Evolutionary conservation across 2,113 vertebrate species (phyloP).

Genomic region (Todiramphus chloris): DNA sequence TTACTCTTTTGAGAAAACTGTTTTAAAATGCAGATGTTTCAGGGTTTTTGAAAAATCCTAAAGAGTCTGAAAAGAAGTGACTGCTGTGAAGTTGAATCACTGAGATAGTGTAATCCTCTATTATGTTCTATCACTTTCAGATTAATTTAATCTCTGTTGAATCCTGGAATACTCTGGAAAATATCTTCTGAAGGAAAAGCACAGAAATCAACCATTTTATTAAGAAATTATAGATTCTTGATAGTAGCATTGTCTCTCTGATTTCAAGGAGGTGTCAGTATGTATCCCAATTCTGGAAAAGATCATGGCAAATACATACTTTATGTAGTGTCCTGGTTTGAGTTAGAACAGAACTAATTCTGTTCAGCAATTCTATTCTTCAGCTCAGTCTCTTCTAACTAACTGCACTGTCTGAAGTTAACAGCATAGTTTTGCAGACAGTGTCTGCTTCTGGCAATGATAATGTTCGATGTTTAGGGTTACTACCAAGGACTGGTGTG

Average conservation of each 20-base stretch:
- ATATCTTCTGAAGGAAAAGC: neutral
- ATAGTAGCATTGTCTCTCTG: neutral
- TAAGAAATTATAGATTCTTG: neutral
- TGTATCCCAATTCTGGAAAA: neutral
- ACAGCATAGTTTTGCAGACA: no score
- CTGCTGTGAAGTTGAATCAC: neutral
- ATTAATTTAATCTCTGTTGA: conserved; percentile 7
- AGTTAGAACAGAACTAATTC: neutral
- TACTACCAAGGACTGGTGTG: no score
- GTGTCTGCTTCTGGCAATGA: neutral
- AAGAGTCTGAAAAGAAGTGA: neutral
- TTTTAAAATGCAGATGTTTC: neutral
- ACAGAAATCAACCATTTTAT: neutral
- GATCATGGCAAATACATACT: neutral
- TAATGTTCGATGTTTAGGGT: no score
- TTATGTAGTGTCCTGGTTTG: neutral
- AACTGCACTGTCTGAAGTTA: neutral
- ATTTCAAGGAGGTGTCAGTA: neutral
- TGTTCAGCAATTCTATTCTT: neutral
- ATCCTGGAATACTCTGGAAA: conserved; percentile 15
- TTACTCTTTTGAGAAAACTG: neutral
- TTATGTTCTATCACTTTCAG: conserved; percentile 8
- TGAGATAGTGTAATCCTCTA: neutral
- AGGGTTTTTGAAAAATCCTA: neutral
- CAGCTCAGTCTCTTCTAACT: neutral